Conservation (phyloP, 2,797 vertebrate genomes). For the Esox lucius region DNA sequence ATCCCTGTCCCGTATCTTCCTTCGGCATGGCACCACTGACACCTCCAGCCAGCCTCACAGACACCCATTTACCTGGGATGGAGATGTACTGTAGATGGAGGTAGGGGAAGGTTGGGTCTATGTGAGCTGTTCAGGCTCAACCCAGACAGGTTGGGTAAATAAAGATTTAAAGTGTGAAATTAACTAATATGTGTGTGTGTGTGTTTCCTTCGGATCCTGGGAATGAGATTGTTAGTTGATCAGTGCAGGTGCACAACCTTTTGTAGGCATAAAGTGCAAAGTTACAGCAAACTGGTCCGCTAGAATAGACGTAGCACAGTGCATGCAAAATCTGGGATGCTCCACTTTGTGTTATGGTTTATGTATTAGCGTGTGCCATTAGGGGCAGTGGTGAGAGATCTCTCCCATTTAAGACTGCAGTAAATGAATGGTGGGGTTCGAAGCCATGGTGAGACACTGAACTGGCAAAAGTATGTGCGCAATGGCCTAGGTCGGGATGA, state of each 20-base stretch:
- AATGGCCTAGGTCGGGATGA: too few relatives aligned
- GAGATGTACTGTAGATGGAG: not conserved
- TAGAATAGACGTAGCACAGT: too few relatives aligned
- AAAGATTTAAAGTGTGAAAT: constrained; percentile 64
- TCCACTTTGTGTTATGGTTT: too few relatives aligned
- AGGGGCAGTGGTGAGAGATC: too few relatives aligned
- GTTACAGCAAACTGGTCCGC: not conserved
- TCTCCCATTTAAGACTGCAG: too few relatives aligned
- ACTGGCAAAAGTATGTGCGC: too few relatives aligned
- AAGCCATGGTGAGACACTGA: too few relatives aligned
- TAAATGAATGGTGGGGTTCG: too few relatives aligned
- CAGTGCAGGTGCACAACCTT: not conserved
- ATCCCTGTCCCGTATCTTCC: constrained; percentile 47
- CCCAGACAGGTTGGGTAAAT: constrained; percentile 71
- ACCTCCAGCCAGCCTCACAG: constrained; percentile 30
- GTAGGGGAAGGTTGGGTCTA: not conserved
- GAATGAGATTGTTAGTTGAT: not conserved
- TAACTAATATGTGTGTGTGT: not conserved
- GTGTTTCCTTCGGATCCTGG: not conserved
- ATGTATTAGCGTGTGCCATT: too few relatives aligned
- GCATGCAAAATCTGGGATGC: too few relatives aligned
- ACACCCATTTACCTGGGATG: not conserved
- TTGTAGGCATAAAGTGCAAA: not conserved
- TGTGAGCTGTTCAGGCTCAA: constrained; percentile 21
- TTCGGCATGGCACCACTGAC: constrained; percentile 13